phyloP scores from a whole-genome alignment of 92 coral and sea anemone genomes.

The Parazoanthus swiftii region DNA sequence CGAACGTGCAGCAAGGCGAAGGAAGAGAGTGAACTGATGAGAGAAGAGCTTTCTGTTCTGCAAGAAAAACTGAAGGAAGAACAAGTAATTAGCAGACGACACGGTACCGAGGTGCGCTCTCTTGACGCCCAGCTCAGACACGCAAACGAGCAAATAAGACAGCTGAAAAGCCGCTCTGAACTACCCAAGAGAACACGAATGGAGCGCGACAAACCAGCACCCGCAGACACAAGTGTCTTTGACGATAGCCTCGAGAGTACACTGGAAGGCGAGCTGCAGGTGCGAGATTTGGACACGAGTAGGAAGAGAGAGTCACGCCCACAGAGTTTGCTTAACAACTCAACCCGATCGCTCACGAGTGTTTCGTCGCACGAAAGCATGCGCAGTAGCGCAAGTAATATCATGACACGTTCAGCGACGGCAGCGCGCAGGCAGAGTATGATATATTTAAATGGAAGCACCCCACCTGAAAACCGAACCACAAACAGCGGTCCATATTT shows the following conservation, averaged over 20 bases:
- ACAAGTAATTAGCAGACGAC: conserved; percentile 65
- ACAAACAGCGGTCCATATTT: conserved; percentile 82
- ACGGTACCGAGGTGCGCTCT: conserved; percentile 79
- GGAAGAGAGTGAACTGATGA: conserved; percentile 49
- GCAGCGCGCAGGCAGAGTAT: conserved; percentile 82
- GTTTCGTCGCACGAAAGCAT: conserved; percentile 55
- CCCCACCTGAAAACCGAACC: conserved; percentile 81
- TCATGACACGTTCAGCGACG: conserved; percentile 55
- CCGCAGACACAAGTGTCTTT: conserved; percentile 36
- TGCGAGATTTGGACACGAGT: conserved; percentile 55
- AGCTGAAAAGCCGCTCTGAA: conserved; percentile 41
- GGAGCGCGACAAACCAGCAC: conserved; percentile 33
- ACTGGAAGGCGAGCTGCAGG: conserved; percentile 43
- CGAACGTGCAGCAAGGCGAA: conserved; percentile 41
- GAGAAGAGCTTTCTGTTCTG: conserved; percentile 49
- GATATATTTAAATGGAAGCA: conserved; percentile 68
- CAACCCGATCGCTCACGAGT: conserved; percentile 52
- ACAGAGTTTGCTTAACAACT: conserved; percentile 19
- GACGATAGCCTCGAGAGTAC: conserved; percentile 63
- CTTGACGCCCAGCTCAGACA: conserved; percentile 86
- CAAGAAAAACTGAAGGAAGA: conserved; percentile 71
- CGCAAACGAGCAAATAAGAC: conserved; percentile 78
- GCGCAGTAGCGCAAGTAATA: conserved; percentile 50
- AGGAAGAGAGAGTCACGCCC: conserved; percentile 43
- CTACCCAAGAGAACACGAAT: conserved; percentile 28